Base-by-base conservation (phyloP, 2,113 vertebrate species). In the Dasyurus viverrinus region DNA sequence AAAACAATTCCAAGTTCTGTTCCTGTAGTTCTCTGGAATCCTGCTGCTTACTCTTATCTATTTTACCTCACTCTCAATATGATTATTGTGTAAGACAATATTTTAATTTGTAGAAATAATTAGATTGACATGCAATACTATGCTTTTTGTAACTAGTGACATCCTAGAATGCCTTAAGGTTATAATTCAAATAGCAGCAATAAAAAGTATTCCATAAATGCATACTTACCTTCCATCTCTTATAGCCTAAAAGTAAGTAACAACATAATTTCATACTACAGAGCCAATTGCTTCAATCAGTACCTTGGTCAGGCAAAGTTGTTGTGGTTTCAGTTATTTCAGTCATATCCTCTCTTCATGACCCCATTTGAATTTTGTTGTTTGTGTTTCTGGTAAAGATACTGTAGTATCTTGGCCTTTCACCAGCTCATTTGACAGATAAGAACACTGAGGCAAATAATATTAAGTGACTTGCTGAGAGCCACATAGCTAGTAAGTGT, bases 121-220 rank as follows among this genome's bases (percentile, higher is more conserved):
- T 42, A n/a, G 54, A 92, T 0, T 1, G 46, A 26, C 57, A 27
- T 5, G 30, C 2, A 55, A 68, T 90, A 47, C 46, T 53, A 53
- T 46, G 92, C 57, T 54, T 96, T 93, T 46, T 36, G 54, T 48
- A 57, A 36, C 89, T 90, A 52, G 9, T 36, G n/a, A n/a, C 30
- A 55, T 27, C 68, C 50, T 52, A 46, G 1, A 26, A 60, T 11
- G 36, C 53, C 30, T 95, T 93, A 92, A 93, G 76, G 92, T 1
- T 25, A 42, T 96, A 96, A 96, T 92, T 97, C 96, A 95, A 55
- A 90, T 14, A 47, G 92, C 94, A 96, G 94, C 95, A 50, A 52
- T 2, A n/a, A 91, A 26, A 53, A 48, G 36, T 30, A 16, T 0
- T 30, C 90, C 8, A 0, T 19, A 84, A 0, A 0, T 9, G 47